Conservation (phyloP, 2,113 vertebrate genomes). For the Athene noctua region DNA sequence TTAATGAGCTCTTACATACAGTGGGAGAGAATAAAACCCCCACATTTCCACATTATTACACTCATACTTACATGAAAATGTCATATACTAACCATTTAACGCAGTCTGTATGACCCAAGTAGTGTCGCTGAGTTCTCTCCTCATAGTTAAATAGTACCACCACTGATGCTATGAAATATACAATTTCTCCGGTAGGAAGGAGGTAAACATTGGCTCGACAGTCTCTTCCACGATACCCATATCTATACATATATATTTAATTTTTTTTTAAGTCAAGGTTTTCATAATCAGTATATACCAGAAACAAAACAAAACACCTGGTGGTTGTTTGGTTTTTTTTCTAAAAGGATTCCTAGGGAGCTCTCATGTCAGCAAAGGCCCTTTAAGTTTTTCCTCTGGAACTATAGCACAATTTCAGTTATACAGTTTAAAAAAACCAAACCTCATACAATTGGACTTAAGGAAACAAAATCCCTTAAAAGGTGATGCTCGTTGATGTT, state of each 20-base stretch:
- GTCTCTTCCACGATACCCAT: slow-evolving; percentile 93
- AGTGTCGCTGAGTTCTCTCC: slow-evolving; percentile 92
- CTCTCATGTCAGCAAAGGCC: neutral
- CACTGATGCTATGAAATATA: slow-evolving; percentile 95
- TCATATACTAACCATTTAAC: slow-evolving; percentile 90
- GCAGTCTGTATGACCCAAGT: slow-evolving; percentile 95
- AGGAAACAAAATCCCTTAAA: neutral
- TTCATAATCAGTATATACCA: neutral
- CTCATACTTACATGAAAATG: neutral
- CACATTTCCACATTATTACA: neutral
- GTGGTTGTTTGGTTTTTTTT: neutral
- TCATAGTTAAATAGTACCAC: slow-evolving; percentile 96
- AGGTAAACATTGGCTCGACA: slow-evolving; percentile 95
- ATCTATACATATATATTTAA: slow-evolving; percentile 66
- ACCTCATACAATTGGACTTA: neutral
- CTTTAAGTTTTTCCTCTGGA: neutral
- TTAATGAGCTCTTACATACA: neutral
- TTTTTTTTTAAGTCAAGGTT: slow-evolving; percentile 73
- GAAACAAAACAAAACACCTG: no score
- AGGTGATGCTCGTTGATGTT: neutral
- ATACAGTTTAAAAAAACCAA: neutral
- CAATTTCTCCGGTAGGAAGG: slow-evolving; percentile 94
- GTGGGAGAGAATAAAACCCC: neutral
- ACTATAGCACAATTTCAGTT: neutral
- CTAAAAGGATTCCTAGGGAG: neutral